Conservation (phyloP, 1,140 invertebrate species). For the Caenorhabditis tropicalis region DNA sequence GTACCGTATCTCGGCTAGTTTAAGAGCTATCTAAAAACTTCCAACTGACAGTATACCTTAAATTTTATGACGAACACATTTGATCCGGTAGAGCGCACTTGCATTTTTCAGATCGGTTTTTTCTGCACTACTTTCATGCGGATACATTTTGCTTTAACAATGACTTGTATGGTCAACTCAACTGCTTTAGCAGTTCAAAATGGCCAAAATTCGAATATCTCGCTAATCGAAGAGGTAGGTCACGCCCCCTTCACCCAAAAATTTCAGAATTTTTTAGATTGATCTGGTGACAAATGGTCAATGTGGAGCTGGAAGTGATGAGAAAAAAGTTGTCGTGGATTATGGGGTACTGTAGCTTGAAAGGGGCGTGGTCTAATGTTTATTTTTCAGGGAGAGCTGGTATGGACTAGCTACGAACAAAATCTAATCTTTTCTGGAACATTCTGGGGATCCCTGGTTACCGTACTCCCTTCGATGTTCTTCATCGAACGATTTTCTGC, state of each 20-base stretch:
- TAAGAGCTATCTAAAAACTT: background rate
- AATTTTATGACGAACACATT: too few species aligned
- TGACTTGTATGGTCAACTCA: conserved; percentile 65
- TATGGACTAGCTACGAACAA: conserved; percentile 56
- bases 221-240: background rate
- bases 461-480: conserved; percentile 58
- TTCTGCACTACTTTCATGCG: conserved; percentile 54
- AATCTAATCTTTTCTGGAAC: conserved; percentile 60
- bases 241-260: too few species aligned
- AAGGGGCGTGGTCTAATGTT: background rate
- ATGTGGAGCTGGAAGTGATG: background rate
- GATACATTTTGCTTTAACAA: conserved; percentile 62
- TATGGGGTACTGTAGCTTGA: conserved; percentile 56
- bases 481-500: conserved; percentile 55
- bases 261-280: conserved; percentile 16
- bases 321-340: conserved; percentile 55
- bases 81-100: too few species aligned
- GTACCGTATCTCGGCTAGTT: too few species aligned
- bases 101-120: conserved; percentile 13
- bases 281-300: conserved; percentile 1
- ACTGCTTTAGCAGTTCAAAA: conserved; percentile 52
- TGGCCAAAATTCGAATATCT: conserved; percentile 15
- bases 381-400: conserved; percentile 54
- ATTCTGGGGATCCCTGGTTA: conserved; percentile 60
- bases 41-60: too few species aligned